Evolutionary conservation across 1,140 invertebrate species (phyloP).

Genomic region (Heliconius hermathena): DNA sequence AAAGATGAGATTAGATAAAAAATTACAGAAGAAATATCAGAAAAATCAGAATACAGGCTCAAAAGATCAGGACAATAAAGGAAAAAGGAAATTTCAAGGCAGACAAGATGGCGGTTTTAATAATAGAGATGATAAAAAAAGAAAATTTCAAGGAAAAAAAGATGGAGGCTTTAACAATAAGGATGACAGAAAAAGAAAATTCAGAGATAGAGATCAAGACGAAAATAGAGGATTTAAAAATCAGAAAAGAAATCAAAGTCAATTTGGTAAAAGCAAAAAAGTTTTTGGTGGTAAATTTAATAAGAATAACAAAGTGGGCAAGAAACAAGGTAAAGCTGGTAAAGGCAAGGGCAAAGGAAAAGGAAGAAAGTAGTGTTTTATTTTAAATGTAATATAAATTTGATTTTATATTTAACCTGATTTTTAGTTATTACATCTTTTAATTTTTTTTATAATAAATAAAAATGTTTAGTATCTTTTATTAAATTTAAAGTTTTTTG

Average conservation of each 20-base stretch:
- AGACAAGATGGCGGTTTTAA: constrained; percentile 39
- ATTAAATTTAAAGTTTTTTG: too few relatives aligned
- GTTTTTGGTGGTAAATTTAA: constrained; percentile 73
- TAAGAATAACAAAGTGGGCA: constrained; percentile 52
- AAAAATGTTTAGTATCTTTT: too few relatives aligned
- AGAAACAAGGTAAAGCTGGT: constrained; percentile 37
- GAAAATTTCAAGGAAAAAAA: constrained; percentile 47
- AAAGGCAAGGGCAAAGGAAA: constrained; percentile 53
- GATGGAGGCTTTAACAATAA: constrained; percentile 43
- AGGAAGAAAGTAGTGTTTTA: constrained; percentile 30
- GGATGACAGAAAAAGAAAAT: constrained; percentile 44
- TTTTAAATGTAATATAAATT: constrained; percentile 13
- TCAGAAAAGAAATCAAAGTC: constrained; percentile 46
- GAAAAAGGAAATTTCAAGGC: constrained; percentile 50
- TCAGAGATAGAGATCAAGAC: constrained; percentile 37
- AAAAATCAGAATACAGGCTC: constrained; percentile 49
- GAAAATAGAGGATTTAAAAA: constrained; percentile 42
- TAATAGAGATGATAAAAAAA: constrained; percentile 38
- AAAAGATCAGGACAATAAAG: constrained; percentile 39
- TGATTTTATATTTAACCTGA: background rate
- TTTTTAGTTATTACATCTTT: background rate
- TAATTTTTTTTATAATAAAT: background rate
- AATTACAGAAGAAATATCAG: constrained; percentile 67
- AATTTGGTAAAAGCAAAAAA: constrained; percentile 56
- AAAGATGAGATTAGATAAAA: constrained; percentile 74